Evolutionary conservation across 2,888 invertebrate species (phyloP).

Genomic region (Xiphydria camelus): DNA sequence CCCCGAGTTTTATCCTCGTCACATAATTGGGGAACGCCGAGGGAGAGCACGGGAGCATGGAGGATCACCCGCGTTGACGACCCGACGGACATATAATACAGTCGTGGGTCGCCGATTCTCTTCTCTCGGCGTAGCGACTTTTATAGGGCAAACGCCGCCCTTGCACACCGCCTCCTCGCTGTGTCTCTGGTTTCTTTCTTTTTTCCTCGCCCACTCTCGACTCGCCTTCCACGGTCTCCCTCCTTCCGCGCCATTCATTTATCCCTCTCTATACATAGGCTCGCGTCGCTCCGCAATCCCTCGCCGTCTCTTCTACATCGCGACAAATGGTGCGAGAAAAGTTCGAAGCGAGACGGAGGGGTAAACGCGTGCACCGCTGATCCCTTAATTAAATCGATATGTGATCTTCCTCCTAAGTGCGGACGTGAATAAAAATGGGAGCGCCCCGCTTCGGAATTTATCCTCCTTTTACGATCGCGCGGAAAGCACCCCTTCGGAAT

Average conservation of each 20-base stretch:
- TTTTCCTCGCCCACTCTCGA: slow-evolving; percentile 27
- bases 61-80: background rate
- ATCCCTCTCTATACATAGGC: too few relatives aligned
- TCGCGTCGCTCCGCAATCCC: too few relatives aligned
- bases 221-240: too few relatives aligned
- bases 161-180: too few relatives aligned
- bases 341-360: too few relatives aligned
- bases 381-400: slow-evolving; percentile 29
- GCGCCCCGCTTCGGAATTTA: too few relatives aligned
- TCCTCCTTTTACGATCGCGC: too few relatives aligned
- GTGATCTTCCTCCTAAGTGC: too few relatives aligned
- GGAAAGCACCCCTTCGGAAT: too few relatives aligned
- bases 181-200: slow-evolving; percentile 28
- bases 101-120: background rate
- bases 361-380: background rate
- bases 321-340: too few relatives aligned
- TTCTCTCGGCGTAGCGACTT: background rate
- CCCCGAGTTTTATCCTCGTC: background rate
- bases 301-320: too few relatives aligned
- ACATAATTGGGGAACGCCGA: background rate
- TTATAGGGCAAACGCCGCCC: background rate
- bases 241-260: slow-evolving; percentile 9
- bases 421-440: too few relatives aligned
- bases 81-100: background rate
- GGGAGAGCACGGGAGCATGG: background rate